Conservation (phyloP, 53 echinoderm and acorn worm species). For the Crossaster papposus region DNA sequence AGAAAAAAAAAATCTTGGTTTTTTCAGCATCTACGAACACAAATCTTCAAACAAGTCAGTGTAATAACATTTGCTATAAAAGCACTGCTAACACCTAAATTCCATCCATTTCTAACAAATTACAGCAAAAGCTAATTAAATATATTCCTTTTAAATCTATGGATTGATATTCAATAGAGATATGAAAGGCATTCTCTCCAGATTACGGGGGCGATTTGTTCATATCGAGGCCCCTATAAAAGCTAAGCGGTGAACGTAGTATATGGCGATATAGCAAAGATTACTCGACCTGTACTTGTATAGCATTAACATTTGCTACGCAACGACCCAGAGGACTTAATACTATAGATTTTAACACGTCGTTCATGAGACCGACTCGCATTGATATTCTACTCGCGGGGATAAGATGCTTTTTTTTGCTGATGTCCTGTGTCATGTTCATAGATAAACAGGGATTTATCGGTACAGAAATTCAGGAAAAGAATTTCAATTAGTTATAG, state of each 20-base stretch:
- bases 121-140: background rate
- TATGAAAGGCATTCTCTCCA: background rate
- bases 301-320: background rate
- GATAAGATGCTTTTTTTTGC: background rate
- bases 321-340: background rate
- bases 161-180: background rate
- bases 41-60: too few species aligned
- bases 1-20: too few species aligned
- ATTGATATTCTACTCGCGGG: background rate
- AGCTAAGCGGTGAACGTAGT: background rate
- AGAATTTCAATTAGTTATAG: background rate
- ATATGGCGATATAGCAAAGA: background rate
- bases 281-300: background rate
- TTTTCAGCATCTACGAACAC: too few species aligned
- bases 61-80: too few species aligned
- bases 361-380: background rate
- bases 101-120: too few species aligned
- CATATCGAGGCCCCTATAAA: background rate
- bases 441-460: background rate
- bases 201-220: background rate
- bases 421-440: background rate
- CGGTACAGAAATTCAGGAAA: background rate
- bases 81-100: too few species aligned
- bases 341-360: background rate
- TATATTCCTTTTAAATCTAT: background rate